Evolutionary conservation across 1,140 invertebrate genomes (phyloP).

Genomic region (Apis mellifera): Amel_HAv3.1 CM009932.2:9206501-9207000

Average conservation of each 20-base stretch:
- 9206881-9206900: not conserved
- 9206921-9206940: slow-evolving; percentile 15
- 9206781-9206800: slow-evolving; percentile 70
- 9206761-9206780: slow-evolving; percentile 72
- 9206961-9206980: not conserved
- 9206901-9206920: not conserved
- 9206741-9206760: slow-evolving; percentile 76
- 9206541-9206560: slow-evolving; percentile 45
- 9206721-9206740: slow-evolving; percentile 81
- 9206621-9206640: not conserved
- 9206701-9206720: slow-evolving; percentile 53
- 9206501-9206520: slow-evolving; percentile 49
- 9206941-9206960: not conserved
- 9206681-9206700: slow-evolving; percentile 66
- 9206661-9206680: not conserved
- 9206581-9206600: slow-evolving; percentile 38
- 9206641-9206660: slow-evolving; percentile 2
- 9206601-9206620: not conserved
- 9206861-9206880: not conserved
- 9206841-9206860: not conserved
- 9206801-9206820: slow-evolving; percentile 52
- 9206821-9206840: not conserved
- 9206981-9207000: not conserved
- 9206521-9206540: slow-evolving; percentile 45
- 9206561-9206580: slow-evolving; percentile 49